Evolutionary conservation across 2,113 vertebrate species (phyloP).

Genomic region (Barnardius zonarius): DNA sequence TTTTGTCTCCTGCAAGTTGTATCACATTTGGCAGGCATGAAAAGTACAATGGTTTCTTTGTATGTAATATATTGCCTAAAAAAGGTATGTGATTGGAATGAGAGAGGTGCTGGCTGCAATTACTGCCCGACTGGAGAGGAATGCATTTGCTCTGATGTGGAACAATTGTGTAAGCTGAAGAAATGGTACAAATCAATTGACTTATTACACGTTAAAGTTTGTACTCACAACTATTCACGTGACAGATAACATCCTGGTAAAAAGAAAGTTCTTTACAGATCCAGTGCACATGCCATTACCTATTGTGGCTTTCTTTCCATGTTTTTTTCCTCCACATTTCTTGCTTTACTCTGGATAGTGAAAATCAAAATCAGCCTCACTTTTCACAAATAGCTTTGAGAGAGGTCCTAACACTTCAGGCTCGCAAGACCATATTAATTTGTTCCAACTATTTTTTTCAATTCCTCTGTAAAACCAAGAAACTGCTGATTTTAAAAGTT

Average conservation of each 20-base stretch:
- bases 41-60: constrained; percentile 61
- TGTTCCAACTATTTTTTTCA: neutral
- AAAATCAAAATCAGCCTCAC: neutral
- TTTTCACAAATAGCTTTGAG: neutral
- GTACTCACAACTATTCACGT: neutral
- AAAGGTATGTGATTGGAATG: constrained; percentile 34
- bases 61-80: constrained; percentile 40
- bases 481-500: neutral
- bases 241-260: neutral
- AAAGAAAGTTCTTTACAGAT: neutral
- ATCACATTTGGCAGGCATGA: constrained; percentile 47
- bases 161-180: neutral
- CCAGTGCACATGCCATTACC: neutral
- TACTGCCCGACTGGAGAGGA: neutral
- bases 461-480: neutral
- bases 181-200: constrained; percentile 26
- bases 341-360: neutral
- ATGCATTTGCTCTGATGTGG: constrained; percentile 17
- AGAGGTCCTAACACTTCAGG: neutral
- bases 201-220: neutral
- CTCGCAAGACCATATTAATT: neutral
- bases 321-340: neutral
- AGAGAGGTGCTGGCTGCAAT: constrained; percentile 23
- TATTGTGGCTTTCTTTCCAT: neutral
- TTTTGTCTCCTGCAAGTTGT: constrained; percentile 52